Percentiles rank a stretch among this genome's conserved stretches.
Evolutionary conservation across 35 echinoderm and acorn worm genomes (phyloP).

Genomic region (Apostichopus parvimensis): DNA sequence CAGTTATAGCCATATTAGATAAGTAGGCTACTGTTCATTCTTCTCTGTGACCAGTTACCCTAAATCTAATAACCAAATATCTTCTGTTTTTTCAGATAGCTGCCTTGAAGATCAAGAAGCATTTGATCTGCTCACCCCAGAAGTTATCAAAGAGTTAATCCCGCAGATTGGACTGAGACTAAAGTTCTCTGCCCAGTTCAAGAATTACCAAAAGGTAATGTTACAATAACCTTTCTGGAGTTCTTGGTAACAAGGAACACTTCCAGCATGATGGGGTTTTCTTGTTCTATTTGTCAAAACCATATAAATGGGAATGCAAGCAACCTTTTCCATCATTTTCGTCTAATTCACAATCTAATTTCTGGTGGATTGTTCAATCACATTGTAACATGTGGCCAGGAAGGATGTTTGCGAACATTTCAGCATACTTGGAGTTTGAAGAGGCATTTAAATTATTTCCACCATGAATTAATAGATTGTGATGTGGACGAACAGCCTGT

Average conservation of each 20-base stretch:
- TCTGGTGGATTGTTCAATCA: constrained; percentile 21
- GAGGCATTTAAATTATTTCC: constrained; percentile 28
- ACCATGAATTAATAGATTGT: not conserved
- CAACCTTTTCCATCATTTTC: constrained; percentile 49
- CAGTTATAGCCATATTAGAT: no score
- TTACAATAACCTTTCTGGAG: not conserved
- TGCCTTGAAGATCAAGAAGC: not conserved
- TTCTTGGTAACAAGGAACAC: not conserved
- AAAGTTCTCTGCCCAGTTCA: not conserved
- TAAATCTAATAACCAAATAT: no score
- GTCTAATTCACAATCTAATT: constrained; percentile 44
- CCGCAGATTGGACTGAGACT: not conserved
- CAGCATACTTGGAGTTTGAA: constrained; percentile 41
- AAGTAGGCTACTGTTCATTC: no score
- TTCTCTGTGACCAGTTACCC: no score
- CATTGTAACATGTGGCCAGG: constrained; percentile 42
- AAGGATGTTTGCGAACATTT: constrained; percentile 43
- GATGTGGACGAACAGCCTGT: no score
- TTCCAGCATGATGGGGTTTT: constrained; percentile 7
- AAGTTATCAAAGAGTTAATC: not conserved
- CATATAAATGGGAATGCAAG: constrained; percentile 6
- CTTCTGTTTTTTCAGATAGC: not conserved
- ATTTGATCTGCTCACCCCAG: not conserved
- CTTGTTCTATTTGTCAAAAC: constrained; percentile 6
- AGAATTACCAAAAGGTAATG: not conserved